Evolutionary conservation across 2,113 vertebrate species (phyloP).

Genomic region (mouse (Mus musculus)): DNA sequence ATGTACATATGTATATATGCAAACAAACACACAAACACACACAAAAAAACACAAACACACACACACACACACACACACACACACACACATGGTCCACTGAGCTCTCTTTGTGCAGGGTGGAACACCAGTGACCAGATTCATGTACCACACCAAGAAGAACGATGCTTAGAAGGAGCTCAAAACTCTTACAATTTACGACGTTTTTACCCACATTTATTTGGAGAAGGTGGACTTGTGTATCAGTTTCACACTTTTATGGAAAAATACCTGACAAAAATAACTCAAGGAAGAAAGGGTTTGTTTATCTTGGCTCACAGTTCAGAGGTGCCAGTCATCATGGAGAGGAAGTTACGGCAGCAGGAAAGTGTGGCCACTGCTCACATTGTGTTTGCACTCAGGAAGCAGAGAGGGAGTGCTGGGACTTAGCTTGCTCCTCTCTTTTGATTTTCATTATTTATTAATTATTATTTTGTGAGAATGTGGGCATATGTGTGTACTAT

Average conservation of each 20-base stretch:
- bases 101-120: neutral
- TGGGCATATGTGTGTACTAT: neutral
- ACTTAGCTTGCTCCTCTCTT: neutral
- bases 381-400: no score
- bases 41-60: neutral
- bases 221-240: constrained; percentile 17
- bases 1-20: neutral
- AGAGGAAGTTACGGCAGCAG: neutral
- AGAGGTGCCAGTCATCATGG: neutral
- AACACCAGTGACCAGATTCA: neutral
- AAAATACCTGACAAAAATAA: neutral
- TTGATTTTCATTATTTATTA: neutral
- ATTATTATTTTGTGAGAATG: neutral
- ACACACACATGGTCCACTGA: neutral
- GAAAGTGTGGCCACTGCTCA: neutral
- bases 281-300: neutral
- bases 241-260: neutral
- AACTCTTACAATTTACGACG: neutral
- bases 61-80: neutral
- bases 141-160: neutral
- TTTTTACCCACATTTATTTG: constrained; percentile 8
- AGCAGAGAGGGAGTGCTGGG: neutral
- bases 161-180: neutral
- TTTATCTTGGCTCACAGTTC: neutral
- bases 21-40: neutral